A percentile compares a stretch with the other conserved stretches of the same genome.
phyloP scores from a whole-genome alignment of 2,888 invertebrate species.

The Adelognathus sp. region DNA sequence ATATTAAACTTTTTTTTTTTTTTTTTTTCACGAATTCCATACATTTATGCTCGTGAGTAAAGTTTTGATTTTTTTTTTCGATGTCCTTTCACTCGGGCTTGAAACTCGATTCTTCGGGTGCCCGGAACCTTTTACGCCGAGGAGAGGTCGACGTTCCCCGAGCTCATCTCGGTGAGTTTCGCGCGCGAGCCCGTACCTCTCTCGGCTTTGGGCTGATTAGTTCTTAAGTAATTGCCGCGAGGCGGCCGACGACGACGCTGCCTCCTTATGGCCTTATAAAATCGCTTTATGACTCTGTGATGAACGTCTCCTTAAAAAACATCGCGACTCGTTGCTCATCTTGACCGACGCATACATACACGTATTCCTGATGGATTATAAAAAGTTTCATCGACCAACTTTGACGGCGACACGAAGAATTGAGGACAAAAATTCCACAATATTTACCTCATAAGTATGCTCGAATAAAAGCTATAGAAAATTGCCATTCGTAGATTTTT shows the following conservation, averaged over 20 bases:
- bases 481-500: no score
- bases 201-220: constrained; percentile 75
- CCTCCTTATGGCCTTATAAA: constrained; percentile 75
- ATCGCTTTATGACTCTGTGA: constrained; percentile 77
- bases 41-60: constrained; percentile 10
- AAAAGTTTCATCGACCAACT: no score
- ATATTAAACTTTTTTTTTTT: constrained; percentile 18
- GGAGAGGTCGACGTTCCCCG: constrained; percentile 45
- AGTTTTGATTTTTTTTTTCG: constrained; percentile 34
- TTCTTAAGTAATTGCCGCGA: constrained; percentile 76
- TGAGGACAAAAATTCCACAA: no score
- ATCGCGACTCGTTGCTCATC: constrained; percentile 30
- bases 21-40: background rate
- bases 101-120: constrained; percentile 10
- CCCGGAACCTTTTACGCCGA: constrained; percentile 6
- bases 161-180: constrained; percentile 37
- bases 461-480: no score
- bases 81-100: background rate
- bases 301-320: constrained; percentile 75
- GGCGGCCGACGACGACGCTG: background rate
- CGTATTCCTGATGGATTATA: no score
- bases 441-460: no score
- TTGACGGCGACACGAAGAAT: no score
- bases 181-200: constrained; percentile 65
- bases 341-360: constrained; percentile 11